phyloP scores from a whole-genome alignment of 2,113 vertebrate species.

The Scalopus aquaticus region DNA sequence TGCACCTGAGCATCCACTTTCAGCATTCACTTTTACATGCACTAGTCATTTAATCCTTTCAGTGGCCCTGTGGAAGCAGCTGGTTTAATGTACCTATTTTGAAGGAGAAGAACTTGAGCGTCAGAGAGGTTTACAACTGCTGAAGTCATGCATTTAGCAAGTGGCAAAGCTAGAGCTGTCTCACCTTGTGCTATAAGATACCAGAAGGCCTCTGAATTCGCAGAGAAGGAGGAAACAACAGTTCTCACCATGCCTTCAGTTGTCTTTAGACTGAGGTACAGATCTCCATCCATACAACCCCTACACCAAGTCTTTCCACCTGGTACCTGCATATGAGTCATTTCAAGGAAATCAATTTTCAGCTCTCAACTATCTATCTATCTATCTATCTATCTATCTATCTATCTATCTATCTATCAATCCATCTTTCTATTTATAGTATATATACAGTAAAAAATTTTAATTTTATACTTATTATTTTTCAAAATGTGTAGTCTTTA shows the following conservation, averaged over 20 bases:
- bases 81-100: no score
- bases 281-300: fast-evolving
- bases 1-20: fast-evolving
- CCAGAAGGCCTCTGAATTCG: neutral
- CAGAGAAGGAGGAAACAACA: neutral
- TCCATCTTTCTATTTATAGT: no score
- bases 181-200: neutral
- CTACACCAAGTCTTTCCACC: fast-evolving
- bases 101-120: neutral
- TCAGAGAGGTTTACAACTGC: neutral
- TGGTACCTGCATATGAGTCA: neutral
- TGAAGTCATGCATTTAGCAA: neutral
- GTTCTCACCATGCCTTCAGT: fast-evolving
- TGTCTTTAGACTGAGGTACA: fast-evolving
- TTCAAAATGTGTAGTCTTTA: neutral
- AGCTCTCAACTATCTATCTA: neutral
- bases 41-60: no score
- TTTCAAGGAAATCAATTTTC: neutral
- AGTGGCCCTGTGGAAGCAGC: neutral
- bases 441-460: neutral
- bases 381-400: no score
- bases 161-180: neutral
- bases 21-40: no score
- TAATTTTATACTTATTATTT: neutral
- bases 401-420: neutral